Conservation (phyloP, 2,113 vertebrate species). For the Entelurus aequoreus region DNA sequence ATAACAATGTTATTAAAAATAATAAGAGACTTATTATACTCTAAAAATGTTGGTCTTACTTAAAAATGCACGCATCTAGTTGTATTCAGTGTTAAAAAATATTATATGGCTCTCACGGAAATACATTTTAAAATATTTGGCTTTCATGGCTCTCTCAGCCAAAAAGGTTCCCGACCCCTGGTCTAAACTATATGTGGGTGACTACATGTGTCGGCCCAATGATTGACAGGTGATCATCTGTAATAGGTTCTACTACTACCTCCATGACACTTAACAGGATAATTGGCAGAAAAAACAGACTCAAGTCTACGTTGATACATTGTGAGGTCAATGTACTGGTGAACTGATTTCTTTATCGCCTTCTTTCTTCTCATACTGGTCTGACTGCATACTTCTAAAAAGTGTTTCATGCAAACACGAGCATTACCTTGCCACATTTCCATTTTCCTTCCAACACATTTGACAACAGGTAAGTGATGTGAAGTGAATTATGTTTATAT, state of each 20-base stretch:
- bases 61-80: too few relatives aligned
- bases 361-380: constrained; percentile 44
- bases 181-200: not conserved
- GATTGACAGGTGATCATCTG: not conserved
- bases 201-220: not conserved
- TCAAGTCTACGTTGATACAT: not conserved
- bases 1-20: too few relatives aligned
- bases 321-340: not conserved
- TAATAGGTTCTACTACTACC: not conserved
- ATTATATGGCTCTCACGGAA: too few relatives aligned
- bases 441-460: constrained; percentile 10
- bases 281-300: not conserved
- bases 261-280: not conserved
- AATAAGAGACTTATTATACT: too few relatives aligned
- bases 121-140: too few relatives aligned
- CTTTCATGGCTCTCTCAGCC: too few relatives aligned
- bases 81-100: too few relatives aligned
- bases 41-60: too few relatives aligned
- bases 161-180: too few relatives aligned
- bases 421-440: constrained; percentile 14
- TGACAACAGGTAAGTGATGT: not conserved
- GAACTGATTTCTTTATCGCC: not conserved
- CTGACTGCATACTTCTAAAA: constrained; percentile 46
- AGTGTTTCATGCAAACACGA: constrained; percentile 7
- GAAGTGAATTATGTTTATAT: too few relatives aligned